Conservation (phyloP, 1,140 invertebrate genomes). For the Microplitis mediator region DNA sequence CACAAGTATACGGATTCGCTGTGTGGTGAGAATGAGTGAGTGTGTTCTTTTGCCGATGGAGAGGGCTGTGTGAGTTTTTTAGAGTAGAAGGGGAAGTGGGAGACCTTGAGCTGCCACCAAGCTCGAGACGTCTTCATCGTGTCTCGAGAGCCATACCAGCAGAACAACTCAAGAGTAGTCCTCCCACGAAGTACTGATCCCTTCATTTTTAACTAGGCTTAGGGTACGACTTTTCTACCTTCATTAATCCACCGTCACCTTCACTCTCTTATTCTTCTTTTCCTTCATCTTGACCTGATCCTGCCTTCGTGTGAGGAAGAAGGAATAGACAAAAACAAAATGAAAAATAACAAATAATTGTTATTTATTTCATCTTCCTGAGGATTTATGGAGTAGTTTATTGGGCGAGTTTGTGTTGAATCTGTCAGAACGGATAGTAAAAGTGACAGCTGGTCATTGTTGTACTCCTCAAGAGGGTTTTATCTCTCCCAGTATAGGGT, state of each 20-base stretch:
- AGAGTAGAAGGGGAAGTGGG: slow-evolving; percentile 55
- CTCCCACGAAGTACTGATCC: slow-evolving; percentile 17
- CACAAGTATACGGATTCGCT: neutral
- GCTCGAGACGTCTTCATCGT: slow-evolving; percentile 62
- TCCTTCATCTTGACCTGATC: too few relatives aligned
- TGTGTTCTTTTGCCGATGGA: neutral
- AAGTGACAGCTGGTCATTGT: slow-evolving; percentile 11
- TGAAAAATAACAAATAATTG: too few relatives aligned
- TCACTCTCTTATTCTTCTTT: too few relatives aligned
- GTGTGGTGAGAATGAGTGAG: slow-evolving; percentile 6
- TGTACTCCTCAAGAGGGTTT: neutral
- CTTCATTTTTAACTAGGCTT: neutral
- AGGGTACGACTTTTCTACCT: too few relatives aligned
- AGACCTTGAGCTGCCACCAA: slow-evolving; percentile 63
- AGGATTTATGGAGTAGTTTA: too few relatives aligned
- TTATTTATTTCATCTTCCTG: too few relatives aligned
- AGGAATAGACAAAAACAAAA: too few relatives aligned
- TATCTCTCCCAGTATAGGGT: neutral
- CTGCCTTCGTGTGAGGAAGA: too few relatives aligned
- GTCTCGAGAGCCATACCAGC: slow-evolving; percentile 24
- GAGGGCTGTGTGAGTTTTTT: slow-evolving; percentile 22
- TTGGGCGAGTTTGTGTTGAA: neutral
- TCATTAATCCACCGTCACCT: too few relatives aligned
- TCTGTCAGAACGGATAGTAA: neutral
- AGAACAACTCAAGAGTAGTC: slow-evolving; percentile 1